Percentiles rank a stretch among this genome's conserved stretches.
Evolutionary conservation across 1,140 invertebrate genomes (phyloP).

Genomic region (Drosophila insularis): DNA sequence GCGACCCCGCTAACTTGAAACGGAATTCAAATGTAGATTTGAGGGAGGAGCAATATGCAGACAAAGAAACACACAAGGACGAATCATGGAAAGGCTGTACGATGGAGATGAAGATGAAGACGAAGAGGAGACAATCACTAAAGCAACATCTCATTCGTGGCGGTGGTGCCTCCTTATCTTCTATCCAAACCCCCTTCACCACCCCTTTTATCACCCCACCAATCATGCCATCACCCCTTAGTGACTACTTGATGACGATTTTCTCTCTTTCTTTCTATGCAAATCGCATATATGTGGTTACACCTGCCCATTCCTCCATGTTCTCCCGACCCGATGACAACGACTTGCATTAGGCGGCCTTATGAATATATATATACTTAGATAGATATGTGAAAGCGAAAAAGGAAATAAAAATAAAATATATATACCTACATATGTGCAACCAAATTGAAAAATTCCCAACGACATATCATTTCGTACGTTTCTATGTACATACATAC

Average conservation of each 20-base stretch:
- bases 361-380: constrained; percentile 2
- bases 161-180: background rate
- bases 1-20: constrained; percentile 24
- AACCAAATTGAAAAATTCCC: constrained; percentile 14
- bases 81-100: background rate
- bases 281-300: constrained; percentile 26
- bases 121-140: constrained; percentile 19
- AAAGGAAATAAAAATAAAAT: constrained; percentile 8
- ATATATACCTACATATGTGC: background rate
- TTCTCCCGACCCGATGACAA: background rate
- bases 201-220: background rate
- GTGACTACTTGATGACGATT: constrained; percentile 8
- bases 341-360: constrained; percentile 14
- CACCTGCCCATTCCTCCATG: constrained; percentile 16
- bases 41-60: constrained; percentile 13
- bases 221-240: background rate
- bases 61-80: constrained; percentile 13
- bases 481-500: background rate
- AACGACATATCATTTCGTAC: constrained; percentile 4
- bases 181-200: background rate
- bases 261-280: constrained; percentile 16
- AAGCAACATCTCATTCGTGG: constrained; percentile 19
- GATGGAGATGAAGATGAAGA: constrained; percentile 5
- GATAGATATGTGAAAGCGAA: background rate
- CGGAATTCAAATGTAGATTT: constrained; percentile 22